Percentiles rank a stretch among this genome's conserved stretches.
Conservation (phyloP, 2,888 invertebrate species). For the Drosophila yooni region DNA sequence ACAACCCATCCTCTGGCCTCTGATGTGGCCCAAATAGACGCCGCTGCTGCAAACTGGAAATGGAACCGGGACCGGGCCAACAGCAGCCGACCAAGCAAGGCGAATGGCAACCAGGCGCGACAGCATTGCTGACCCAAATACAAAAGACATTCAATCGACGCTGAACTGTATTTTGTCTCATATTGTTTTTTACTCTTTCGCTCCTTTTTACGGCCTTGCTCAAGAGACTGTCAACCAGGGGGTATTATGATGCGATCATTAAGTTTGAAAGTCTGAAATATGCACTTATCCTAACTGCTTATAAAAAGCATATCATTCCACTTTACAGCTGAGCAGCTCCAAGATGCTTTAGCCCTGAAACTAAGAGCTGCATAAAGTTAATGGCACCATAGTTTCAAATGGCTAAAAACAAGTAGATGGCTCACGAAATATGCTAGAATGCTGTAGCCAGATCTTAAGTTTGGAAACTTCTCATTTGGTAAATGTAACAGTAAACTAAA, state of each 20-base stretch:
- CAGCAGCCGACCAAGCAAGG: constrained; percentile 31
- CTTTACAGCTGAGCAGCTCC: constrained; percentile 8
- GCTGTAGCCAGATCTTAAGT: neutral
- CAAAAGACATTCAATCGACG: constrained; percentile 73
- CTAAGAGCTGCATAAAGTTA: neutral
- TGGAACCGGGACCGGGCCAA: constrained; percentile 63
- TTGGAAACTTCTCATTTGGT: neutral
- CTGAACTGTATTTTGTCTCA: constrained; percentile 58
- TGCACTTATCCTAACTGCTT: constrained; percentile 15
- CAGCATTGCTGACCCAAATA: constrained; percentile 78
- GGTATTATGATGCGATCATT: constrained; percentile 9
- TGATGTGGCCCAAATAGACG: constrained; percentile 50
- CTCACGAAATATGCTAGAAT: neutral
- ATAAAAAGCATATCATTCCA: constrained; percentile 5
- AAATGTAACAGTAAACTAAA: neutral
- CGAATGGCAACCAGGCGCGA: constrained; percentile 41
- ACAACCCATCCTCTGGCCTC: constrained; percentile 4
- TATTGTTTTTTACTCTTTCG: constrained; percentile 24
- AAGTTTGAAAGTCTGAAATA: constrained; percentile 23
- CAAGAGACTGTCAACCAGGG: too few species aligned
- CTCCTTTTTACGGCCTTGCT: constrained; percentile 61
- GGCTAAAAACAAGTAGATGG: neutral
- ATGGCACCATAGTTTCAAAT: neutral
- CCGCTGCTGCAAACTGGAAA: constrained; percentile 39
- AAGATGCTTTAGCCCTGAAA: neutral